phyloP scores from a whole-genome alignment of 2,888 invertebrate genomes.

The Eupeodes latifasciatus region DNA sequence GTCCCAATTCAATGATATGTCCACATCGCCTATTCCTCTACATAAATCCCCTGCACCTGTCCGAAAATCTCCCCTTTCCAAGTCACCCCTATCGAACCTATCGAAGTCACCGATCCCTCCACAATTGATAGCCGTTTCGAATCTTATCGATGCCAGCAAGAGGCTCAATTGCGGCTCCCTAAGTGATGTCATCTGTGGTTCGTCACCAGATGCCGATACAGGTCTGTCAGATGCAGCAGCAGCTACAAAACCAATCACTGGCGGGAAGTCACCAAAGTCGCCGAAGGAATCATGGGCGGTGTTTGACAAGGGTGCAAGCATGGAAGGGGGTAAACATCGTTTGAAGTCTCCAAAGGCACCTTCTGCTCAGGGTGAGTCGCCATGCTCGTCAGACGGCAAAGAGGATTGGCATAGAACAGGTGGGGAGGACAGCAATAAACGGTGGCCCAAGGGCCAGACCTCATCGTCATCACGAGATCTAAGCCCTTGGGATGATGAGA shows the following conservation, averaged over 20 bases:
- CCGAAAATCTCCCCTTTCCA: slow-evolving; percentile 78
- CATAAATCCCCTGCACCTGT: slow-evolving; percentile 81
- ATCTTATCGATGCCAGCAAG: slow-evolving; percentile 83
- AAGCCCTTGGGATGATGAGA: slow-evolving; percentile 92
- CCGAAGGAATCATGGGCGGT: slow-evolving; percentile 86
- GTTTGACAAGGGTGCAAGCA: slow-evolving; percentile 84
- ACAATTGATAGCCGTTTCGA: slow-evolving; percentile 84
- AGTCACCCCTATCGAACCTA: slow-evolving; percentile 77
- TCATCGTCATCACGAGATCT: slow-evolving; percentile 91
- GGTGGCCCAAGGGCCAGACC: slow-evolving; percentile 87
- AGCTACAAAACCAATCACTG: slow-evolving; percentile 57
- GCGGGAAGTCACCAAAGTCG: slow-evolving; percentile 72
- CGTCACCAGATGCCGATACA: slow-evolving; percentile 87
- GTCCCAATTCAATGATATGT: slow-evolving; percentile 83
- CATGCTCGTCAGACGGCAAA: slow-evolving; percentile 91
- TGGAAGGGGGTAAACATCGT: slow-evolving; percentile 70
- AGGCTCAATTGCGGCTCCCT: slow-evolving; percentile 86
- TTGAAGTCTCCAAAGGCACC: slow-evolving; percentile 64
- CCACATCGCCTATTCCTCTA: slow-evolving; percentile 83
- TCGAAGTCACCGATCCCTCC: slow-evolving; percentile 84
- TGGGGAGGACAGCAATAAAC: slow-evolving; percentile 79
- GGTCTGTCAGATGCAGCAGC: slow-evolving; percentile 53
- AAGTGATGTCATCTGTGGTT: slow-evolving; percentile 87
- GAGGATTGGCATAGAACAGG: slow-evolving; percentile 85
- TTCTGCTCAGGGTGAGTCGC: slow-evolving; percentile 86